A percentile compares a stretch with the other conserved stretches of the same genome.
phyloP scores from a whole-genome alignment of 2,797 vertebrate genomes.

The Ctenopoma kingsleyae region DNA sequence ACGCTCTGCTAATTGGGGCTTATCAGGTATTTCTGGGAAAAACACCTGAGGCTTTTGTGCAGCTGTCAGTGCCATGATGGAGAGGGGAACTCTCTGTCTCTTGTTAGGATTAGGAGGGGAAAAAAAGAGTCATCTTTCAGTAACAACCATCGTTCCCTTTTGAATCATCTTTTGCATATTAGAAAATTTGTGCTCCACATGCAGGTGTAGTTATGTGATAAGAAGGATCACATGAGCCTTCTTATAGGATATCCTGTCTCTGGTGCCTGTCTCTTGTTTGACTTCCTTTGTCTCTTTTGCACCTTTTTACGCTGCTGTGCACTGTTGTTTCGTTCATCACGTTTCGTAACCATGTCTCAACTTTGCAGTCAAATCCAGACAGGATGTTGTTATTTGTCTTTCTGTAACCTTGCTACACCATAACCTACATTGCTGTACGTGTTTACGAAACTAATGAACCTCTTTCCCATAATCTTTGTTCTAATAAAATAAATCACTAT shows the following conservation, averaged over 20 bases:
- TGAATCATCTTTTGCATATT: not conserved
- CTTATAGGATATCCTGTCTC: slow-evolving; percentile 49
- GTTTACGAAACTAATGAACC: not conserved
- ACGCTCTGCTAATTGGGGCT: slow-evolving; percentile 80
- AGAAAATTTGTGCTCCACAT: not conserved
- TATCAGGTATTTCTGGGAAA: slow-evolving; percentile 82
- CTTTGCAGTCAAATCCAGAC: slow-evolving; percentile 35
- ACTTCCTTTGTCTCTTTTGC: slow-evolving; percentile 36
- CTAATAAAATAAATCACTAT: not conserved
- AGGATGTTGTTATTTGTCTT: slow-evolving; percentile 61
- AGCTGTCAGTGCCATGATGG: slow-evolving; percentile 51
- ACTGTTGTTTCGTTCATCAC: slow-evolving; percentile 12
- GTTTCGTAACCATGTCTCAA: not conserved
- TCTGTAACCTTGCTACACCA: slow-evolving; percentile 33
- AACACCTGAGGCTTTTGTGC: slow-evolving; percentile 79
- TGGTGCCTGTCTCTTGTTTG: slow-evolving; percentile 46
- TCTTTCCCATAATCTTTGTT: not conserved
- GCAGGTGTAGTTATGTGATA: not conserved
- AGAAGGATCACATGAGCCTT: not conserved
- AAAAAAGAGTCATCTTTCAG: slow-evolving; percentile 59
- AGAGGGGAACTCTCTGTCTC: slow-evolving; percentile 20
- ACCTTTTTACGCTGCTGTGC: slow-evolving; percentile 11
- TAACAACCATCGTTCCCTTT: not conserved
- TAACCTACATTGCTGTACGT: not conserved
- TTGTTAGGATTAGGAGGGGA: slow-evolving; percentile 47